These are phyloP conservation scores for Conomelus anceps DNA, from an alignment of 2,888 invertebrate genomes.

Conservation along the genomic window DNA sequence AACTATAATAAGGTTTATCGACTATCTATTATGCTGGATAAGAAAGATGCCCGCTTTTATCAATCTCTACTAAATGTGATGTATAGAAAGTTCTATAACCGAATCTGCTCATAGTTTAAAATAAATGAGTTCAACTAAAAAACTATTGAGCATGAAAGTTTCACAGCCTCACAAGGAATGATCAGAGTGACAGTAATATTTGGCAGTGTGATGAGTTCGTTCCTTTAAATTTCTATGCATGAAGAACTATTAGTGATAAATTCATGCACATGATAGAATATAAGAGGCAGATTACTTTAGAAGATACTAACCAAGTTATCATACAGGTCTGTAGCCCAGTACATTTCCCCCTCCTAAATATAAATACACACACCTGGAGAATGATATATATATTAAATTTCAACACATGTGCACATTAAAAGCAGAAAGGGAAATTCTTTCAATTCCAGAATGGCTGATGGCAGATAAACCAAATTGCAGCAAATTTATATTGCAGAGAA, in stretches of 20 bases:
- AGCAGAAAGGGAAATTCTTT: not conserved
- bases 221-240: not conserved
- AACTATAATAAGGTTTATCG: too few relatives aligned
- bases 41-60: too few relatives aligned
- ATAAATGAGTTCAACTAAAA: not conserved
- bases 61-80: too few relatives aligned
- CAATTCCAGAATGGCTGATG: not conserved
- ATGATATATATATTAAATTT: not conserved
- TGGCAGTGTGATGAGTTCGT: not conserved
- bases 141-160: not conserved
- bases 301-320: not conserved
- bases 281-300: not conserved
- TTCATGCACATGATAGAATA: not conserved
- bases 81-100: too few relatives aligned
- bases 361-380: not conserved
- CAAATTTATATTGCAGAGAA: not conserved
- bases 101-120: not conserved
- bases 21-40: not conserved
- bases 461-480: not conserved
- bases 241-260: not conserved
- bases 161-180: not conserved
- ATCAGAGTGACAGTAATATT: not conserved
- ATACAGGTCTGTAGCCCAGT: not conserved
- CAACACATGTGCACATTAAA: not conserved
- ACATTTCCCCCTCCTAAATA: not conserved